Conservation (phyloP, 2,888 invertebrate species). For the Vandiemenella viatica region DNA sequence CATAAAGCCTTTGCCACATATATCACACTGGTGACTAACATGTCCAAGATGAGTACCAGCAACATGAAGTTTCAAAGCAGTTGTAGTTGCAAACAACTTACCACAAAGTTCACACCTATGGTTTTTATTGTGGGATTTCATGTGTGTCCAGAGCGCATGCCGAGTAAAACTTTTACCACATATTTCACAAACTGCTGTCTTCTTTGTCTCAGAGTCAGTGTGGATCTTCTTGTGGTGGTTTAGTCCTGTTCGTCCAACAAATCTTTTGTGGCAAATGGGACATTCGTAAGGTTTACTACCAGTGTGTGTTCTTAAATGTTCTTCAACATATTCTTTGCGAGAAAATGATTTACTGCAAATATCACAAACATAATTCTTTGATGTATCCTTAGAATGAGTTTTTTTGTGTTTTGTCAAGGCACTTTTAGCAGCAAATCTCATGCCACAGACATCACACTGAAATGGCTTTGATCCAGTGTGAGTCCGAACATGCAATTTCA, state of each 20-base stretch:
- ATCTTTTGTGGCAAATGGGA: constrained; percentile 11
- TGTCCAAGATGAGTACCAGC: constrained; percentile 10
- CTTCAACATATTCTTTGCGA: constrained; percentile 17
- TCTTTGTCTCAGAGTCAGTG: constrained; percentile 4
- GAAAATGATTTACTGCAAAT: constrained; percentile 18
- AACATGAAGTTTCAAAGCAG: constrained; percentile 10
- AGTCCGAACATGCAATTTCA: constrained; percentile 11
- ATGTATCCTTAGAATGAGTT: constrained; percentile 15
- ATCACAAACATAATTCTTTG: constrained; percentile 17
- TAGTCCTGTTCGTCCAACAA: constrained; percentile 15
- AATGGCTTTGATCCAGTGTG: constrained; percentile 13
- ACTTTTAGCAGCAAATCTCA: constrained; percentile 17
- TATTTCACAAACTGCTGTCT: constrained; percentile 18
- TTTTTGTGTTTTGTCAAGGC: constrained; percentile 18
- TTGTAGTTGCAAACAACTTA: constrained; percentile 11
- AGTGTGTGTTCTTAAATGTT: constrained; percentile 19
- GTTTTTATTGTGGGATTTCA: constrained; percentile 17
- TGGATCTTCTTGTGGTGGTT: constrained; percentile 16
- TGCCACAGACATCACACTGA: constrained; percentile 16
- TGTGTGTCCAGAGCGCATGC: constrained; percentile 17
- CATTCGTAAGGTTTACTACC: constrained; percentile 19
- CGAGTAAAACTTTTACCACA: constrained; percentile 20
- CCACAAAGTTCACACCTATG: constrained; percentile 11
- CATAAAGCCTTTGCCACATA: constrained; percentile 14
- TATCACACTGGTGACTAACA: constrained; percentile 11